phyloP scores from a whole-genome alignment of 1,140 invertebrate species.

The Planococcus citri region DNA sequence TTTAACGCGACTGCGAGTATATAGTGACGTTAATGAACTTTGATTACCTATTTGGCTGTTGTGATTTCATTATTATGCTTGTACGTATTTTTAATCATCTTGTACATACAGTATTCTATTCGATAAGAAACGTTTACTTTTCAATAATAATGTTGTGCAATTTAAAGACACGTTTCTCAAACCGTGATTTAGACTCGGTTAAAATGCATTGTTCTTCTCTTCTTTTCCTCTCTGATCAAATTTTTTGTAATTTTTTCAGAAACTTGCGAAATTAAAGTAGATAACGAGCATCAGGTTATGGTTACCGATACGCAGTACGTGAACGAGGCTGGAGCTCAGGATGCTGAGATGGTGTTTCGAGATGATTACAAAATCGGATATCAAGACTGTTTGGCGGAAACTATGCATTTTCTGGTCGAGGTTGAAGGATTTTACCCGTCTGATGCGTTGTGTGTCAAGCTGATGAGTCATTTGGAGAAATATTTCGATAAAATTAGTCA shows the following conservation, averaged over 20 bases:
- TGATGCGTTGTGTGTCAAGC: constrained; percentile 65
- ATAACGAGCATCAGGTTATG: neutral
- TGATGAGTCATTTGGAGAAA: constrained; percentile 70
- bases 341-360: constrained; percentile 29
- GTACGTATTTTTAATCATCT: neutral
- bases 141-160: neutral
- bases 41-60: neutral
- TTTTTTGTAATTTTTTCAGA: neutral
- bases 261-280: neutral
- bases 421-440: constrained; percentile 62
- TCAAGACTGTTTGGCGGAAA: constrained; percentile 80
- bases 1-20: neutral
- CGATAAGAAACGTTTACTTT: neutral
- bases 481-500: constrained; percentile 60
- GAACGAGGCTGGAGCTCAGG: neutral
- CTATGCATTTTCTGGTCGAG: constrained; percentile 78
- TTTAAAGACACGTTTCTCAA: neutral
- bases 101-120: neutral
- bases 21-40: constrained; percentile 14
- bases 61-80: neutral
- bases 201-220: neutral
- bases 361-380: constrained; percentile 65
- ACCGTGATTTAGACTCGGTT: neutral
- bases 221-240: neutral
- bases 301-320: neutral